Percentiles rank a stretch among this genome's conserved stretches.
phyloP scores from a whole-genome alignment of 1,140 invertebrate species.

The Vanessa atalanta region DNA sequence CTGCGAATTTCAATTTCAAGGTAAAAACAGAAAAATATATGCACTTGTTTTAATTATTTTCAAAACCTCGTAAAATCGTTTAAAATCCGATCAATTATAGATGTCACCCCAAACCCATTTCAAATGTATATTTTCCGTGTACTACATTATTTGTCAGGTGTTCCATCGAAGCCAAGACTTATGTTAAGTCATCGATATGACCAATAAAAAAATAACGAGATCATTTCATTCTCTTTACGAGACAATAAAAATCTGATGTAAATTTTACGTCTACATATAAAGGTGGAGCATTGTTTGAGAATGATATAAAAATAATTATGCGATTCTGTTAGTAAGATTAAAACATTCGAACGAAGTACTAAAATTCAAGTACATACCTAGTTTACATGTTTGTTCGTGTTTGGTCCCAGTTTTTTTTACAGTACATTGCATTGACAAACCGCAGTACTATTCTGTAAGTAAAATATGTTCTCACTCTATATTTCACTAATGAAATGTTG shows the following conservation, averaged over 20 bases:
- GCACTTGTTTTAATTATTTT: no score
- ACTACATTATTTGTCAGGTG: slow-evolving; percentile 29
- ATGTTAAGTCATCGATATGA: slow-evolving; percentile 16
- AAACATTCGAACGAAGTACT: neutral
- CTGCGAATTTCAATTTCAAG: no score
- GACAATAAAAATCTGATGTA: slow-evolving; percentile 17
- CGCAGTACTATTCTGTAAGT: no score
- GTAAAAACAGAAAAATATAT: no score
- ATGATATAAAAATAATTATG: neutral
- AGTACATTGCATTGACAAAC: no score
- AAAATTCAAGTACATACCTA: no score
- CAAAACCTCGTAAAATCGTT: no score
- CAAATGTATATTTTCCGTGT: neutral
- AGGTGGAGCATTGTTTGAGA: neutral
- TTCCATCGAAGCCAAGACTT: slow-evolving; percentile 1
- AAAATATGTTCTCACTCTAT: no score
- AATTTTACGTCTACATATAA: slow-evolving; percentile 9
- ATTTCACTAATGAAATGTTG: no score
- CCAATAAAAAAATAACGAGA: slow-evolving; percentile 19
- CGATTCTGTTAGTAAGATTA: neutral
- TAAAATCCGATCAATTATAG: no score
- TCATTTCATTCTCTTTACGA: slow-evolving; percentile 17
- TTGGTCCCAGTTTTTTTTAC: no score
- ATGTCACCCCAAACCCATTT: neutral
- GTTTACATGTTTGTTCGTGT: no score